These are phyloP conservation scores for Erpobdella octoculata DNA, from an alignment of 2,888 invertebrate species.

Conservation along the genomic window DNA sequence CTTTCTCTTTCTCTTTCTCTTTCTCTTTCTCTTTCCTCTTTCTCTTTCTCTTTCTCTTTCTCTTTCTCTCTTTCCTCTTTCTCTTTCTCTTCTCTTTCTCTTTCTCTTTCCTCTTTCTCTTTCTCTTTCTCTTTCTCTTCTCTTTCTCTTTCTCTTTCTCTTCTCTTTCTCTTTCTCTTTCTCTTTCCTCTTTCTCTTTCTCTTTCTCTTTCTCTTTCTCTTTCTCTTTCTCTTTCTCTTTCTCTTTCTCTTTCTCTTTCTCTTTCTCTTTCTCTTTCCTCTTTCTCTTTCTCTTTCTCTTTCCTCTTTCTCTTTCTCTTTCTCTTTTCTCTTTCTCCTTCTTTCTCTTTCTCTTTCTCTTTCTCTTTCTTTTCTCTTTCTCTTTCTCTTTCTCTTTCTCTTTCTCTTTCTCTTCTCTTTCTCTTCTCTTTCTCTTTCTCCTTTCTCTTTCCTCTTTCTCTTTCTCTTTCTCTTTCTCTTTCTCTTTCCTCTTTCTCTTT, in stretches of 20 bases:
- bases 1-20: too few species aligned
- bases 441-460: background rate
- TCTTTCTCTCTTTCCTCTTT: background rate
- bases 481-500: background rate
- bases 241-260: background rate
- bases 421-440: background rate
- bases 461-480: background rate
- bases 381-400: background rate
- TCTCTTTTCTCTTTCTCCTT: background rate
- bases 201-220: background rate
- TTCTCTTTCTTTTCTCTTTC: background rate
- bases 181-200: background rate
- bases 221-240: background rate
- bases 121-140: background rate
- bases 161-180: background rate
- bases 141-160: background rate
- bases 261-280: background rate
- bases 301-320: background rate
- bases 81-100: background rate
- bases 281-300: background rate
- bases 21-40: background rate
- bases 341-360: background rate
- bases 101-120: background rate
- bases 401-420: background rate
- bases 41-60: constrained; percentile 7